Conservation (phyloP, 2,113 vertebrate species). For the Synchiropus splendidus region DNA sequence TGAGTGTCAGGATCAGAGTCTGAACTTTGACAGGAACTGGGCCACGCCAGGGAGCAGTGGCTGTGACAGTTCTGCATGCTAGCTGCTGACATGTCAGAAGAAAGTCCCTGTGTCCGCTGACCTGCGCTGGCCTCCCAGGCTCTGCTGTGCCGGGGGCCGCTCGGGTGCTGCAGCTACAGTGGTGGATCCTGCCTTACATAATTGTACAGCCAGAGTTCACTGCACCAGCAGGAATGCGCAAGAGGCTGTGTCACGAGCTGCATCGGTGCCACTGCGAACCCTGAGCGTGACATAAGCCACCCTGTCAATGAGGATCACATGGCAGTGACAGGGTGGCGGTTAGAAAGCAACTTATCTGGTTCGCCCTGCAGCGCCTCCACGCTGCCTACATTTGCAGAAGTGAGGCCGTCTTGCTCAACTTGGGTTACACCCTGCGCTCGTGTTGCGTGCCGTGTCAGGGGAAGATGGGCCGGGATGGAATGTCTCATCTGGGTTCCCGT, state of each 20-base stretch:
- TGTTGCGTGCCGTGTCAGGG: conserved; percentile 38
- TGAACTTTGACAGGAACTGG: no score
- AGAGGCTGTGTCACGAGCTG: conserved; percentile 57
- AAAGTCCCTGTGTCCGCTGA: no score
- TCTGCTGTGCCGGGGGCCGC: no score
- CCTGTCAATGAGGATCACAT: conserved; percentile 43
- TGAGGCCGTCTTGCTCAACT: conserved; percentile 56
- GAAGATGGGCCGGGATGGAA: conserved; percentile 41
- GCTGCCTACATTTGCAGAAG: conserved; percentile 50
- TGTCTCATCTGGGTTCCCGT: no score
- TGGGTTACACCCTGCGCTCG: conserved; percentile 59
- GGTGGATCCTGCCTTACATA: conserved; percentile 50
- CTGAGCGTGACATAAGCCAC: conserved; percentile 45
- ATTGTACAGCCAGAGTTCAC: conserved; percentile 58
- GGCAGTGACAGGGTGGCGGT: conserved; percentile 22
- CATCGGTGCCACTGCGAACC: conserved; percentile 50
- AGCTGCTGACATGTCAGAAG: no score
- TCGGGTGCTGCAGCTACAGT: conserved; percentile 3
- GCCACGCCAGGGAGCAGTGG: no score
- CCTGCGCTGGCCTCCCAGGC: no score
- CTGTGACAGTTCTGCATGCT: no score
- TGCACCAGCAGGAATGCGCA: conserved; percentile 53
- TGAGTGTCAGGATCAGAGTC: no score
- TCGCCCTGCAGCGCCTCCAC: background rate
- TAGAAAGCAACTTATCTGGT: no score